phyloP scores from a whole-genome alignment of 1,140 invertebrate genomes.

The Helicorthomorpha holstii region DNA sequence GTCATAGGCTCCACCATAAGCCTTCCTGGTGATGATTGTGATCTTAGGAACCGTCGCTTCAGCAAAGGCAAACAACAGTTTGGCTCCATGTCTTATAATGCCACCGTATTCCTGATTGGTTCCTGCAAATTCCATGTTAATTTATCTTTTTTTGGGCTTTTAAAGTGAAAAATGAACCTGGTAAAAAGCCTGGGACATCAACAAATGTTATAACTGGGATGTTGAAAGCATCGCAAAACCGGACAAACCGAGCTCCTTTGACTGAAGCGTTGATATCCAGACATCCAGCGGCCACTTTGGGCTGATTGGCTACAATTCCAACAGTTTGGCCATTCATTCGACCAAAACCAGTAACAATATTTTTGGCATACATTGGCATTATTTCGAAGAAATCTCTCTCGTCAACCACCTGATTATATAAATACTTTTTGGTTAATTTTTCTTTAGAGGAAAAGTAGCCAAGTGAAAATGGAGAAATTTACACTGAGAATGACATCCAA shows the following conservation, averaged over 20 bases:
- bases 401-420: conserved; percentile 37
- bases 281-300: conserved; percentile 50
- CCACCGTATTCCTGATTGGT: conserved; percentile 50
- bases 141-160: no score
- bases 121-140: no score
- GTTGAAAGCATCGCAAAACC: conserved; percentile 59
- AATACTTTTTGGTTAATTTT: no score
- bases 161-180: no score
- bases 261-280: conserved; percentile 56
- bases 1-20: conserved; percentile 53
- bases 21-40: conserved; percentile 54
- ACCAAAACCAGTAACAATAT: conserved; percentile 48
- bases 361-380: conserved; percentile 53
- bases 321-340: conserved; percentile 51
- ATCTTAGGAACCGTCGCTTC: conserved; percentile 60
- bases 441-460: no score
- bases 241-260: conserved; percentile 54
- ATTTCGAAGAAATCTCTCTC: conserved; percentile 56
- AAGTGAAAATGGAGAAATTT: not conserved
- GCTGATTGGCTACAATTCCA: conserved; percentile 55
- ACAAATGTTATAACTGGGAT: conserved; percentile 56
- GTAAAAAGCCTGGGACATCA: conserved; percentile 55
- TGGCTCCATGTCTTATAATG: conserved; percentile 57
- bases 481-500: conserved; percentile 35
- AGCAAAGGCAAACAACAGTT: conserved; percentile 54